Base-by-base conservation (phyloP, 2,888 invertebrate genomes). In the Nymphalis urticae region DNA sequence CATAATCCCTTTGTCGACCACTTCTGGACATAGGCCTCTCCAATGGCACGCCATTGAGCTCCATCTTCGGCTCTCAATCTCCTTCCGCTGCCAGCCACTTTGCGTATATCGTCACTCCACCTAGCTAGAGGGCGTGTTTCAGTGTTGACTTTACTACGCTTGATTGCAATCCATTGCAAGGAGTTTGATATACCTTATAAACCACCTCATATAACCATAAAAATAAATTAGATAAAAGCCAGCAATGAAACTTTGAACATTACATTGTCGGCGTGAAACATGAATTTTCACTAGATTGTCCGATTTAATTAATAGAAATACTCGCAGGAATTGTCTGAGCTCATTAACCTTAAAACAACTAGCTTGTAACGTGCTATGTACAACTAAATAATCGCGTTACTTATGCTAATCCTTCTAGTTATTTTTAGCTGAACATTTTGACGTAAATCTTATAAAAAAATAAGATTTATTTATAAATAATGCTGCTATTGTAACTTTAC, bases 141-240 rank as follows among this genome's bases (percentile, higher is more conserved):
- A 21, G 21, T 21, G 21, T 21, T 21, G 21, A 2, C 21, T 21
- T 21, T 21, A 21, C 21, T 75, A 71, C 72, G 77, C 78, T 80
- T 82, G 79, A 85, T 83, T 82, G 64, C 85, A 82, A 84, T 66
- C 82, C 83, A 84, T 83, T 82, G 80, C 76, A 80, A 81, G 78
- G 81, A 83, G 80, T 16, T 84, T 89, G 88, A 89, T 89, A 88
- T 79, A 80, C 79, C 76, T 80, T 88, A 85, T 90, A 87, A 89
- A 88, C 84, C 78, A 85, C 78, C 82, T 86, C 85, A 88, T 88
- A 86, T 83, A 89, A 89, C 89, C 86, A 86, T 91, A 90, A 91
- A 90, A 90, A 89, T 89, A 91, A 90, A 91, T 90, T 87, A 90
- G 87, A 89, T 87, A 87, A 89, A 89, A 89, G 88, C 90, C 84